Evolutionary conservation across 2,797 vertebrate species (phyloP), one percentile per base, ranked within the genome.

Genomic region (Spinus olivaceus): DNA sequence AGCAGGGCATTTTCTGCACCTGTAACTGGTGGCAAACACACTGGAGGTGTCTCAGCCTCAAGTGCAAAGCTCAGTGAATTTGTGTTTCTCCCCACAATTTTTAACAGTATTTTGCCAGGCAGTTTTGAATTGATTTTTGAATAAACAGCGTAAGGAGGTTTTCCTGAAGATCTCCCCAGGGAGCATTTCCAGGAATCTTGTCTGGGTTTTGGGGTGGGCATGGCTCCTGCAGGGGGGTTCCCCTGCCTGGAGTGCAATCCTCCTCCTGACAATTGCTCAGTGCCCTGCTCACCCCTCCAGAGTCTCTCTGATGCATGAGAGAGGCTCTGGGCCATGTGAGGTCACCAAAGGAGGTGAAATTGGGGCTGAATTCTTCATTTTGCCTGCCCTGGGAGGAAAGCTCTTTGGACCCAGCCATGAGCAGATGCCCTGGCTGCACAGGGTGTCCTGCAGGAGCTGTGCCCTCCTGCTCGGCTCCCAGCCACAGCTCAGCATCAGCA

Each of bases 11-110:
- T 54, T 73, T n/a, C 41, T 6, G n/a, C 3, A 1, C 5, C 14
- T 28, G 28, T 21, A 1, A 6, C 14, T 6, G 6, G 23, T 3
- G 5, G 49, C 17, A 35, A 59, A 18, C 15, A 2, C 0, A 0
- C 23, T 8, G 9, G 25, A 47, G 23, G 8, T 30, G 6, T 5
- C 23, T 42, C 66, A 50, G 35, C 32, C 30, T 39, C 10, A 33
- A 44, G 33, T 4, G 33, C 18, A 41, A 35, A 71, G 24, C 10
- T 39, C 14, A 35, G 2, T 5, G 28, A 7, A 4, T 30, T 14
- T 20, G 8, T 56, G 32, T 0, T 14, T 70, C 23, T 0, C 35
- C 14, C 16, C 21, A 10, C 14, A 10, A 1, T 46, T 67, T 64
- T 21, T 15, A 60, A 28, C 10, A 39, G 7, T 12, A 3, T 51